Base-by-base conservation (phyloP, 2,888 invertebrate species). In the Gerosis bhagava region DNA sequence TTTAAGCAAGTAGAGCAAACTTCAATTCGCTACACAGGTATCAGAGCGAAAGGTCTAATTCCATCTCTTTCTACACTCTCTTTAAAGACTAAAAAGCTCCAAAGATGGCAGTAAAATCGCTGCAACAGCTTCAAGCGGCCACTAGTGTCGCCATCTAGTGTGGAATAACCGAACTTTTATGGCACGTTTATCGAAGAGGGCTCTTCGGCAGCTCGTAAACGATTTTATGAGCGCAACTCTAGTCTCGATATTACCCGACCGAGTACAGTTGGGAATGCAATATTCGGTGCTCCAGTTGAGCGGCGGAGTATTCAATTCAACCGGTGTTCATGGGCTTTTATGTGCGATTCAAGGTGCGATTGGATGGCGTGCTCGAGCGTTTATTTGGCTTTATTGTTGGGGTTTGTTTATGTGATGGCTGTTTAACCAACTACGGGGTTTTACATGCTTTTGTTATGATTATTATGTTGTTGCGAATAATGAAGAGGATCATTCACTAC, bases 391-490 rank as follows among this genome's bases (percentile, higher is more conserved):
- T 88, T 87, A 87, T 86, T 87, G 87, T 87, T 76, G 83, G 86
- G 87, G 86, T 87, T 88, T 88, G 88, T 88, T 88, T 88, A 88
- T 87, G 84, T 83, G 86, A 87, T 87, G 83, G 83, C 84, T 86
- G 84, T 87, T 86, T 87, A 84, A 84, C 83, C 83, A 80, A 86
- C 81, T 83, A 83, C 80, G 80, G 78, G 81, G 80, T 82, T 82
- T 66, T 83, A 84, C 84, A 84, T 76, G 82, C 76, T 81, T 81
- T 83, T 81, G 78, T 83, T 86, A 84, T 83, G 82, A 87, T 87
- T 86, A 84, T 87, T 82, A 86, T 80, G 82, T 80, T 81, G 81
- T 83, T 80, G 65, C 62, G 72, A 70, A 79, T 80, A 80, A 83
- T 78, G 73, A 76, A 76, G 67, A 67, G 66, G 63, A 64, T 67